Conservation (phyloP, 1,140 invertebrate genomes). For the Drosophila eugracilis region DNA sequence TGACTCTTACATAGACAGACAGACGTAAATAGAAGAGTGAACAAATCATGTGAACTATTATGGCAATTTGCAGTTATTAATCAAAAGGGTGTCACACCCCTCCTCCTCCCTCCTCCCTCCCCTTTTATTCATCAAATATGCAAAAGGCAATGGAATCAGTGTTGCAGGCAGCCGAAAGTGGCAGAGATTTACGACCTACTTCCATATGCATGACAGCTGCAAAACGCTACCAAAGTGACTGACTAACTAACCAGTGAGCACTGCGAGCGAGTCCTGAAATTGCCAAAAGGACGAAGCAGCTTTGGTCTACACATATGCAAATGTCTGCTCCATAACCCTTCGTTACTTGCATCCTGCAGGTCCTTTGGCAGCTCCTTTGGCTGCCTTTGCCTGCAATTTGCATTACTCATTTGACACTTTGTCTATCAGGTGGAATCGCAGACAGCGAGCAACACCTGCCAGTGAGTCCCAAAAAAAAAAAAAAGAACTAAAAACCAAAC, state of each 20-base stretch:
- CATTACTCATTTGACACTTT: conserved; percentile 83
- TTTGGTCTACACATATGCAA: conserved; percentile 37
- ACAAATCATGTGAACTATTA: conserved; percentile 76
- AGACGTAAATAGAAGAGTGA: conserved; percentile 28
- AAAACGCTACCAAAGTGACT: conserved; percentile 60
- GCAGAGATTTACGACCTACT: conserved; percentile 77
- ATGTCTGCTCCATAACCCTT: conserved; percentile 25
- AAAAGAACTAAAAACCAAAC: conserved; percentile 1
- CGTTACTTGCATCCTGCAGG: not conserved
- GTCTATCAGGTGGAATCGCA: conserved; percentile 62
- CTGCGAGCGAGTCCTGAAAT: conserved; percentile 22
- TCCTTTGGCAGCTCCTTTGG: conserved; percentile 41
- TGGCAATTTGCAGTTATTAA: conserved; percentile 80
- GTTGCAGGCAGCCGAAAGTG: conserved; percentile 38
- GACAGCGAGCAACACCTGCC: conserved; percentile 41
- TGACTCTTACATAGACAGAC: conserved; percentile 9
- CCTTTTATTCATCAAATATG: conserved; percentile 68
- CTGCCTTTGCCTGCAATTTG: conserved; percentile 52
- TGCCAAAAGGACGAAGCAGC: conserved; percentile 1
- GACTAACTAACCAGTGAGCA: conserved; percentile 71
- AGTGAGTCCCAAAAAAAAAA: conserved; percentile 24
- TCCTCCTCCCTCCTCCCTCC: conserved; percentile 12
- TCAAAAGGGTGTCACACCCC: conserved; percentile 54
- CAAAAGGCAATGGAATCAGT: conserved; percentile 53
- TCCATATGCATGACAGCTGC: conserved; percentile 80